phyloP scores from a whole-genome alignment of 1,140 invertebrate genomes.

The Cydia fagiglandana region DNA sequence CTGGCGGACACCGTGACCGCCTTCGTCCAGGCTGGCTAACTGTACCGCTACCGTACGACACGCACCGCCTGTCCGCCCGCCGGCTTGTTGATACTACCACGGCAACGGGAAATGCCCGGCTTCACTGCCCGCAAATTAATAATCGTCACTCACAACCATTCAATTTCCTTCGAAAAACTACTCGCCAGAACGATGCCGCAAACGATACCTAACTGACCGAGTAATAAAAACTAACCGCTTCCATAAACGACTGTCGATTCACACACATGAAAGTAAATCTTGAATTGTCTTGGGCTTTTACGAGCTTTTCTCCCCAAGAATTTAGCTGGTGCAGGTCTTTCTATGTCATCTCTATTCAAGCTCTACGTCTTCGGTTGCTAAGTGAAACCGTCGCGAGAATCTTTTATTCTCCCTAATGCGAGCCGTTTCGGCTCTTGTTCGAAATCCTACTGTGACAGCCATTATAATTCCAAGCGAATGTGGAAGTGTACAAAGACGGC shows the following conservation, averaged over 20 bases:
- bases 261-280: constrained; percentile 48
- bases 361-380: constrained; percentile 67
- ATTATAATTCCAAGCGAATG: constrained; percentile 76
- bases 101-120: constrained; percentile 60
- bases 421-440: constrained; percentile 73
- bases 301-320: constrained; percentile 43
- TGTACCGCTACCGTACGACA: constrained; percentile 64
- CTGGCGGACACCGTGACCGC: constrained; percentile 52
- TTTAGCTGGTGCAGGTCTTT: constrained; percentile 48
- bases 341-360: constrained; percentile 60
- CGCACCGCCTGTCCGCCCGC: constrained; percentile 45
- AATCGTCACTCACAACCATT: constrained; percentile 40
- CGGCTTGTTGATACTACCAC: constrained; percentile 44
- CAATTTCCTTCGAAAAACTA: constrained; percentile 57
- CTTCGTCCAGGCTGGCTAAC: constrained; percentile 54
- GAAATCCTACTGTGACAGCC: constrained; percentile 70
- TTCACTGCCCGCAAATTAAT: constrained; percentile 44
- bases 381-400: constrained; percentile 66
- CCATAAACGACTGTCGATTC: constrained; percentile 36
- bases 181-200: constrained; percentile 51
- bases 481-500: constrained; percentile 70
- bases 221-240: constrained; percentile 45
- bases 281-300: constrained; percentile 36
- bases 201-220: constrained; percentile 46
- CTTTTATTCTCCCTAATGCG: constrained; percentile 73